phyloP scores from a whole-genome alignment of 2,113 vertebrate species.

The Saimiri boliviensis region DNA sequence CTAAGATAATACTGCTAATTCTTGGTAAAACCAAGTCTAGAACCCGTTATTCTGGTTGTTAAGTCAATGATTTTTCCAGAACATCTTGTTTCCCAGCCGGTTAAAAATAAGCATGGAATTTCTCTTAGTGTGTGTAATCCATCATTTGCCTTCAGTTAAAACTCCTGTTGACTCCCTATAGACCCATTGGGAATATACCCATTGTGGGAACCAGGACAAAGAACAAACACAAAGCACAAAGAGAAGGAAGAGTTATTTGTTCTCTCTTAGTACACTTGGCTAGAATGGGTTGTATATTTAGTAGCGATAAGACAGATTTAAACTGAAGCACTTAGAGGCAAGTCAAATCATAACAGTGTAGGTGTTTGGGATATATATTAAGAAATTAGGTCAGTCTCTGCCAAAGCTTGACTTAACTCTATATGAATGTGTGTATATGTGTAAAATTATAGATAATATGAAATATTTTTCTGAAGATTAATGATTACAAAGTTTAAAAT shows the following conservation, averaged over 20 bases:
- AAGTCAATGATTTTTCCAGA: slow-evolving; percentile 3
- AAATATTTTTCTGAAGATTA: slow-evolving; percentile 19
- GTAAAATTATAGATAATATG: not conserved
- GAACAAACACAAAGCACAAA: slow-evolving; percentile 1
- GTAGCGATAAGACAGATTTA: slow-evolving; percentile 22
- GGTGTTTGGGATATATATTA: not conserved
- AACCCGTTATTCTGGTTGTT: not conserved
- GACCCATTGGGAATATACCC: slow-evolving; percentile 13
- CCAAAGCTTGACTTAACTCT: slow-evolving; percentile 34
- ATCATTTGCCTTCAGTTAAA: slow-evolving; percentile 49
- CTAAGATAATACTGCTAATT: not conserved
- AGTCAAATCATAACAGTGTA: slow-evolving; percentile 42
- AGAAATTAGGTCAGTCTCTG: slow-evolving; percentile 12
- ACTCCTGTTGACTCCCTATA: not conserved
- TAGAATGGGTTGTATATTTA: not conserved
- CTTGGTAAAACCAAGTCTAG: not conserved
- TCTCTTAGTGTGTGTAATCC: not conserved
- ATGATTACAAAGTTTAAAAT: not conserved
- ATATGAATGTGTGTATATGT: not conserved
- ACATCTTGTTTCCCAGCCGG: not conserved
- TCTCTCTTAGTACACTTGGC: not conserved
- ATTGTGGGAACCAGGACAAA: slow-evolving; percentile 21
- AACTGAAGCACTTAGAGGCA: not conserved
- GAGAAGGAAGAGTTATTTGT: slow-evolving; percentile 28
- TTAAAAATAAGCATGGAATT: slow-evolving; percentile 51